Evolutionary conservation across 2,888 invertebrate genomes (phyloP).

Genomic region (Xylota segnis): DNA sequence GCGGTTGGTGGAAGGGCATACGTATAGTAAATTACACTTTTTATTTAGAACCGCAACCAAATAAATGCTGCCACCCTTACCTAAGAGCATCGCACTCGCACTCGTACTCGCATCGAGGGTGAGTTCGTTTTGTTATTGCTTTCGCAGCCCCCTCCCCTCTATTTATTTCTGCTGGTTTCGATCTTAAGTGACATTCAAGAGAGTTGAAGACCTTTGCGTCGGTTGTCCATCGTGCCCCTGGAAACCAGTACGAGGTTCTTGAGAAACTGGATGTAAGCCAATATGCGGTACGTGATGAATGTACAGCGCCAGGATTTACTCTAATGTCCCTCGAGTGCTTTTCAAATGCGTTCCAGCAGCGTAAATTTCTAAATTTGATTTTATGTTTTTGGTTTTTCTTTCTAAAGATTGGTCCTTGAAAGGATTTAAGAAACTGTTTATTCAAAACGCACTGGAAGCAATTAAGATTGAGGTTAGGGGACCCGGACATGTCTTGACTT

Average conservation of each 20-base stretch:
- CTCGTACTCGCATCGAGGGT: conserved; percentile 29
- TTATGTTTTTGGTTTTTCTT: background rate
- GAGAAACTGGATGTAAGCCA: conserved; percentile 22
- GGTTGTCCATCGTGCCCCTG: conserved; percentile 6
- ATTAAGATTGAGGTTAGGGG: too few relatives aligned
- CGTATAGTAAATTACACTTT: conserved; percentile 59
- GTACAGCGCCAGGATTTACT: conserved; percentile 44
- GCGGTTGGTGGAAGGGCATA: background rate
- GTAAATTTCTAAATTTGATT: conserved; percentile 36
- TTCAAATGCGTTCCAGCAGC: conserved; percentile 22
- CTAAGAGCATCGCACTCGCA: conserved; percentile 26
- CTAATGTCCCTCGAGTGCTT: conserved; percentile 36
- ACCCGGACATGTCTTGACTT: too few relatives aligned
- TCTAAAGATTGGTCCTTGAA: background rate
- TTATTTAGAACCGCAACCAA: conserved; percentile 65
- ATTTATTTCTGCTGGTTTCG: conserved; percentile 14
- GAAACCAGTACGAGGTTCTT: conserved; percentile 23
- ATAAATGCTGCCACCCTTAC: conserved; percentile 48
- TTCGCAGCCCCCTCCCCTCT: background rate
- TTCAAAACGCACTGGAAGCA: background rate
- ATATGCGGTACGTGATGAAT: conserved; percentile 54
- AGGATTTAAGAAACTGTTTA: background rate
- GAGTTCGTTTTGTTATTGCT: conserved; percentile 31
- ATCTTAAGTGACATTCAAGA: conserved; percentile 47
- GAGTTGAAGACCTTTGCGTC: conserved; percentile 20